Conservation (phyloP, 2,113 vertebrate species). For the Rallus limicola region DNA sequence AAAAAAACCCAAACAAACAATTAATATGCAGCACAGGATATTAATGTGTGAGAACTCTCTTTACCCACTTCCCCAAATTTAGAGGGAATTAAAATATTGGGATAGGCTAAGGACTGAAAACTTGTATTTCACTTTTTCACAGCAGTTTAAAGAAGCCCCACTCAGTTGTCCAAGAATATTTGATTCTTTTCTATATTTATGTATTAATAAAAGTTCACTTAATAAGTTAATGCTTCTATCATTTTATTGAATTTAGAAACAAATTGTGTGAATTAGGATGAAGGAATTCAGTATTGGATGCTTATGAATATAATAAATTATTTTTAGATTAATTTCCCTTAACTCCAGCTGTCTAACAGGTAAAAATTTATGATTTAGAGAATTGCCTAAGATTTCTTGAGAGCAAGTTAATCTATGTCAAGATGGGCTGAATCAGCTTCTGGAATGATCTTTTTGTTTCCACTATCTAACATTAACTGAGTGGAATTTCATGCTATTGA, state of each 20-base stretch:
- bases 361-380: background rate
- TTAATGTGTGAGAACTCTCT: background rate
- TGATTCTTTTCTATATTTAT: background rate
- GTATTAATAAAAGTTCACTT: background rate
- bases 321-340: background rate
- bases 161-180: no score
- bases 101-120: background rate
- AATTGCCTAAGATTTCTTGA: background rate
- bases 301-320: background rate
- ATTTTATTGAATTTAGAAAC: background rate
- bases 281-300: background rate
- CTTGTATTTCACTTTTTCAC: background rate
- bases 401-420: no score
- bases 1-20: background rate
- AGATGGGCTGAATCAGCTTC: background rate
- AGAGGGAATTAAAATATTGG: background rate
- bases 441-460: background rate
- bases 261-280: background rate
- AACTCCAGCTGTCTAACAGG: background rate
- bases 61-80: background rate
- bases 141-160: no score
- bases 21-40: background rate
- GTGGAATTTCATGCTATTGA: no score
- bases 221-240: background rate
- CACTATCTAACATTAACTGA: accelerated